These are phyloP conservation scores for Drosophila burlai DNA, from an alignment of 1,140 invertebrate species.

Conservation along the genomic window DNA sequence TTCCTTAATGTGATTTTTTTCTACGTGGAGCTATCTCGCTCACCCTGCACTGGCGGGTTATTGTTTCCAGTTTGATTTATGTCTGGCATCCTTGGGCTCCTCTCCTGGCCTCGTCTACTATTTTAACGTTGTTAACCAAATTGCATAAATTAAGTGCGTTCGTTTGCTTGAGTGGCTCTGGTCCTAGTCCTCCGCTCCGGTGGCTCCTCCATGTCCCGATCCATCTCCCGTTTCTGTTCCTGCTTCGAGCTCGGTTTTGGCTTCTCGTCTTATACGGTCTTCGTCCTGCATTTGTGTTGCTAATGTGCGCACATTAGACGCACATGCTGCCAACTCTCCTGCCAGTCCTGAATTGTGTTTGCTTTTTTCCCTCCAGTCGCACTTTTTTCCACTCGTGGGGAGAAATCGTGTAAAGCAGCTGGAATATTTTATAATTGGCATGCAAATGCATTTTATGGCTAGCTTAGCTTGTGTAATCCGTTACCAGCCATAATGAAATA, in stretches of 20 bases:
- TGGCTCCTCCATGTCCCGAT: conserved; percentile 14
- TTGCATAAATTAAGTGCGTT: conserved; percentile 84
- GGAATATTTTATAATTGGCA: conserved; percentile 65
- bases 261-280: conserved; percentile 23
- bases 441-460: conserved; percentile 51
- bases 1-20: conserved; percentile 3
- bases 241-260: conserved; percentile 13
- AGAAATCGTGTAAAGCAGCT: conserved; percentile 46
- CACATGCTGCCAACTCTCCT: conserved; percentile 60
- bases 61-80: conserved; percentile 84
- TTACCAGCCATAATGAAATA: conserved; percentile 23
- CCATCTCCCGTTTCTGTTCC: conserved; percentile 18
- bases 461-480: conserved; percentile 29
- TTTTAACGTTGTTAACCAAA: conserved; percentile 84
- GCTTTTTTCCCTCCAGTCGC: conserved; percentile 2
- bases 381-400: background rate
- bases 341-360: conserved; percentile 35
- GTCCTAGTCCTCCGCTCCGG: conserved; percentile 26
- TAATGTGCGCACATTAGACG: conserved; percentile 82
- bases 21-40: conserved; percentile 29
- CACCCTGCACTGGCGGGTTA: conserved; percentile 56
- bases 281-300: conserved; percentile 73
- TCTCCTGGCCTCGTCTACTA: conserved; percentile 67
- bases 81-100: conserved; percentile 61
- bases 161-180: conserved; percentile 73